phyloP scores from a whole-genome alignment of 1,140 invertebrate genomes.

The Nixonia krombeini region DNA sequence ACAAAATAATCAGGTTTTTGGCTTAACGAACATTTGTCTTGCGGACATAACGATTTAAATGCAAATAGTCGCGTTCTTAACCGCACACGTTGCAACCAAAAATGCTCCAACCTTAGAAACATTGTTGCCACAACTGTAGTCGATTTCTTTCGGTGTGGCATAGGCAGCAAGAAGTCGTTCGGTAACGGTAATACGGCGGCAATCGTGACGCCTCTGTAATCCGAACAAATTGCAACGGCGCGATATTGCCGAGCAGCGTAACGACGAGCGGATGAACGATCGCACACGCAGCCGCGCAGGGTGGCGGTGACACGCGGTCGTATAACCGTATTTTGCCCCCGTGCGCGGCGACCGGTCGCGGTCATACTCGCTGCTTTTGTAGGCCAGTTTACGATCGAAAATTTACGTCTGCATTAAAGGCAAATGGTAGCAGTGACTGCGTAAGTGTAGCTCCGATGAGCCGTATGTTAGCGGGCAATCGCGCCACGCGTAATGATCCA shows the following conservation, averaged over 20 bases:
- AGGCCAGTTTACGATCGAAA: constrained; percentile 41
- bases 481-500: constrained; percentile 44
- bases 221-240: constrained; percentile 36
- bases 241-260: constrained; percentile 25
- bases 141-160: too few relatives aligned
- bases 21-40: too few relatives aligned
- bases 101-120: too few relatives aligned
- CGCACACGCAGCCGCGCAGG: constrained; percentile 25
- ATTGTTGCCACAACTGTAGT: too few relatives aligned
- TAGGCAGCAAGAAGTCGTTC: too few relatives aligned
- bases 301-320: constrained; percentile 56
- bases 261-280: constrained; percentile 41
- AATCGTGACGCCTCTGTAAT: constrained; percentile 42
- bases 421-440: constrained; percentile 31
- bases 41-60: too few relatives aligned
- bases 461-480: constrained; percentile 26
- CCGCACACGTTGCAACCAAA: too few relatives aligned
- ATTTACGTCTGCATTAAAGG: constrained; percentile 41
- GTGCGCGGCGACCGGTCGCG: constrained; percentile 45
- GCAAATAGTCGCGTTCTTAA: too few relatives aligned
- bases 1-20: too few relatives aligned
- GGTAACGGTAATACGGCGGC: constrained; percentile 37
- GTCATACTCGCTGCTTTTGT: constrained; percentile 25
- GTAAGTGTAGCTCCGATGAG: constrained; percentile 38
- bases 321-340: constrained; percentile 61